Percentiles rank a stretch among this genome's conserved stretches.
Conservation (phyloP, 1,140 invertebrate genomes). For the Drosophila sp. region DNA sequence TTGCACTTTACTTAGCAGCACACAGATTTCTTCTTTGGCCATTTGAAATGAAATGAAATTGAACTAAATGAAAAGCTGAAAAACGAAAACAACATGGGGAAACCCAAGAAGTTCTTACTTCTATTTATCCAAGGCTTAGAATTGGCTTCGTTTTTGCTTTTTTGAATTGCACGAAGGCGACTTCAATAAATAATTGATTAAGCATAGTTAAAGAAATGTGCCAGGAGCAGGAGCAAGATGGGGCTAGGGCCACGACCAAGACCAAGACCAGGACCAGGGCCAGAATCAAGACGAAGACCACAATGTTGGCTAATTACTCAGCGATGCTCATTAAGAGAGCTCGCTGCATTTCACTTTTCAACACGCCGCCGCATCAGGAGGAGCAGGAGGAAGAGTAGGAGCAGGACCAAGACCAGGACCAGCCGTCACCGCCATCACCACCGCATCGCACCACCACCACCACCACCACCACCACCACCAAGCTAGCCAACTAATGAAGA, state of each 20-base stretch:
- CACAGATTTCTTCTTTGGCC: conserved; percentile 22
- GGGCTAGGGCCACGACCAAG: neutral
- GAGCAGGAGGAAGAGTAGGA: too few relatives aligned
- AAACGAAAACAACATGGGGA: conserved; percentile 26
- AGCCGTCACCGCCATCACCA: neutral
- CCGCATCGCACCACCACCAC: conserved; percentile 8
- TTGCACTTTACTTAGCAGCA: conserved; percentile 35
- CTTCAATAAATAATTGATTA: conserved; percentile 80
- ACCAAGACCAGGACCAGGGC: neutral
- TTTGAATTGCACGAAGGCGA: conserved; percentile 16
- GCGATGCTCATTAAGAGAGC: conserved; percentile 74
- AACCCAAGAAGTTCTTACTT: conserved; percentile 45
- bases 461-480: neutral
- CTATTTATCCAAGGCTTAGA: conserved; percentile 44
- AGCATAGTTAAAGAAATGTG: conserved; percentile 53
- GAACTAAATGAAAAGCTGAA: conserved; percentile 11
- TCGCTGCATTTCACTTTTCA: conserved; percentile 78
- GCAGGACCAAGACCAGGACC: conserved; percentile 30
- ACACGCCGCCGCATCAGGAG: conserved; percentile 48
- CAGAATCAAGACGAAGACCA: conserved; percentile 47
- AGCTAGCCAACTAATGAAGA: conserved; percentile 60
- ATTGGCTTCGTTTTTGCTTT: conserved; percentile 26
- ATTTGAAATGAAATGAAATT: conserved; percentile 22
- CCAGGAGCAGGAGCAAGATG: conserved; percentile 8
- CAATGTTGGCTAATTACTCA: conserved; percentile 80